phyloP scores from a whole-genome alignment of 2,797 vertebrate genomes.

The Ctenopoma multispine region DNA sequence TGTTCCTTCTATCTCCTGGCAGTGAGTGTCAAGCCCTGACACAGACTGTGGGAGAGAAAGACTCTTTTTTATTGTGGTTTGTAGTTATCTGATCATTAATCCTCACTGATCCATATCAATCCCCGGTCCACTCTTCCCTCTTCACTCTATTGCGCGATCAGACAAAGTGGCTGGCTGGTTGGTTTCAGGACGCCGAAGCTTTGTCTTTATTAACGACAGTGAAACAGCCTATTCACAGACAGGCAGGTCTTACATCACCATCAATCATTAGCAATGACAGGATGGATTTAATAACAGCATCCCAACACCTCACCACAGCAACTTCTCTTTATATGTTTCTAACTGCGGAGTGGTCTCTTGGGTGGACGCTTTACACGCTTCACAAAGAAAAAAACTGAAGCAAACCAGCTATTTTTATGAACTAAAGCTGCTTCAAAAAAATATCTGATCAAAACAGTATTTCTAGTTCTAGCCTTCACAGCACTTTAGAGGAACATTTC shows the following conservation, averaged over 20 bases:
- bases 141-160: conserved; percentile 64
- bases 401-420: conserved; percentile 9
- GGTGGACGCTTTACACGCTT: background rate
- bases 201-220: conserved; percentile 71
- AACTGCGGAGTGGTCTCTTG: background rate
- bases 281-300: conserved; percentile 44
- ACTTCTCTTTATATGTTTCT: conserved; percentile 23
- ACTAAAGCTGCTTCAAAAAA: conserved; percentile 27
- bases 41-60: conserved; percentile 50
- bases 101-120: conserved; percentile 76
- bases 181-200: conserved; percentile 61
- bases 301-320: conserved; percentile 22
- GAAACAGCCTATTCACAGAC: conserved; percentile 33
- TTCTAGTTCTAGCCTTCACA: background rate
- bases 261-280: conserved; percentile 46
- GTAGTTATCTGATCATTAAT: conserved; percentile 79
- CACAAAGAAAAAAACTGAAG: conserved; percentile 9
- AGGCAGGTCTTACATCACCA: conserved; percentile 61
- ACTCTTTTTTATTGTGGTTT: conserved; percentile 70
- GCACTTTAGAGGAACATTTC: conserved; percentile 4
- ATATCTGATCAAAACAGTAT: background rate
- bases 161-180: conserved; percentile 68
- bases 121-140: conserved; percentile 57
- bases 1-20: conserved; percentile 38
- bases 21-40: conserved; percentile 40